Evolutionary conservation across 2,797 vertebrate species (phyloP).

Genomic region (Huso huso): DNA sequence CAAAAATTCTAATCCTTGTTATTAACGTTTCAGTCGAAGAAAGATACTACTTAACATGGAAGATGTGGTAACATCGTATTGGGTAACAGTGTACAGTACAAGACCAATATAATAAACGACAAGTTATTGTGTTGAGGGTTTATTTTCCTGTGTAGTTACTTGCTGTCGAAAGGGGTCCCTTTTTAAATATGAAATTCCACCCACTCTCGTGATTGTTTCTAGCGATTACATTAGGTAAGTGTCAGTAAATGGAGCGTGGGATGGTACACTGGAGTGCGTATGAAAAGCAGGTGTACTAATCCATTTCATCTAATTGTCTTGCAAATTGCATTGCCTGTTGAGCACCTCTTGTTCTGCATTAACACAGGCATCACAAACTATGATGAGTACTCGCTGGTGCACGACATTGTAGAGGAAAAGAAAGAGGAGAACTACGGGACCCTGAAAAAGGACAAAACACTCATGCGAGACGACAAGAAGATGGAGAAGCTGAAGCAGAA

Average conservation of each 20-base stretch:
- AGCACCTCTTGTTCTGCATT: neutral
- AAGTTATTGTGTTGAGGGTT: too few species aligned
- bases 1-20: too few species aligned
- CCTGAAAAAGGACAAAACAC: constrained; percentile 86
- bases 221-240: neutral
- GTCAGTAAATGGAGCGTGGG: neutral
- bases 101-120: too few species aligned
- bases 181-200: neutral
- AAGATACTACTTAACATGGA: too few species aligned
- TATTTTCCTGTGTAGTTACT: too few species aligned
- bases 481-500: constrained; percentile 99
- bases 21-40: too few species aligned
- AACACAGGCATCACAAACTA: constrained; percentile 90
- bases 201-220: neutral
- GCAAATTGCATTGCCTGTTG: neutral
- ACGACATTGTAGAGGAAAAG: constrained; percentile 89
- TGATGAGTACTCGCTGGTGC: constrained; percentile 91
- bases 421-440: constrained; percentile 90
- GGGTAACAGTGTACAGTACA: too few species aligned
- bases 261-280: neutral
- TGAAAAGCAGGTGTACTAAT: neutral
- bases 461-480: constrained; percentile 93
- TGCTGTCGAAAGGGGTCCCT: too few species aligned
- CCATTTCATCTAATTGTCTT: neutral
- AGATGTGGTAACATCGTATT: too few species aligned